Evolutionary conservation across 2,888 invertebrate species (phyloP), one percentile per base, ranked within the genome.

Genomic region (Atethmia centrago): DNA sequence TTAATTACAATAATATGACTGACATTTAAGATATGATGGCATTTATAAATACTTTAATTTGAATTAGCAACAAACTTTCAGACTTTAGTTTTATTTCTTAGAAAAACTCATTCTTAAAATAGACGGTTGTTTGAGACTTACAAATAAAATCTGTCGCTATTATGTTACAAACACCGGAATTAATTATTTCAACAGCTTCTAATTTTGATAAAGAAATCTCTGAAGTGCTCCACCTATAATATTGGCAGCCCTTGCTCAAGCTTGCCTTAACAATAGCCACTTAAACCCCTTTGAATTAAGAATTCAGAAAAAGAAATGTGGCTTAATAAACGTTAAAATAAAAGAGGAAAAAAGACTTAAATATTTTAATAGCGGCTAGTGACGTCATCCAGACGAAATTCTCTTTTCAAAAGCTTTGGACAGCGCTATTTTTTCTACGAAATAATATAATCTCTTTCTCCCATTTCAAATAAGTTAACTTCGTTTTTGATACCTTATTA

Each of bases 1-100:
- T 70, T 74, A 61, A 75, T 82, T 86, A 84, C 59, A 86, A 76
- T 85, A 77, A 84, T 82, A 80, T 86, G 82, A 79, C 85, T 84
- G 72, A 72, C 47, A 65, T 77, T 58, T 73, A 79, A 73, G 68
- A 86, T 81, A 81, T 74, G 76, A 85, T 82, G 84, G 71, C 73
- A 62, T 55, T 70, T 69, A 31, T 31, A 42, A 73, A 56, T 56
- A 71, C 16, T 82, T 67, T 7, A 28, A 21, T 56, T 65, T 59
- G 0, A 58, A 71, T 75, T 71, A 82, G 67, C 65, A 85, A 82
- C 79, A 75, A 79, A 74, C 72, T 64, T 81, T 31, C n/a, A 49
- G 45, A 59, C 1, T 31, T 5, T 42, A n/a, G n/a, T 14, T 1
- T 14, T 42, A 10, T 14, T 42, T 0, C n/a, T 28, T 12, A 36